phyloP scores from a whole-genome alignment of 2,113 vertebrate species.

The Calyptommatus sinebrachiatus region DNA sequence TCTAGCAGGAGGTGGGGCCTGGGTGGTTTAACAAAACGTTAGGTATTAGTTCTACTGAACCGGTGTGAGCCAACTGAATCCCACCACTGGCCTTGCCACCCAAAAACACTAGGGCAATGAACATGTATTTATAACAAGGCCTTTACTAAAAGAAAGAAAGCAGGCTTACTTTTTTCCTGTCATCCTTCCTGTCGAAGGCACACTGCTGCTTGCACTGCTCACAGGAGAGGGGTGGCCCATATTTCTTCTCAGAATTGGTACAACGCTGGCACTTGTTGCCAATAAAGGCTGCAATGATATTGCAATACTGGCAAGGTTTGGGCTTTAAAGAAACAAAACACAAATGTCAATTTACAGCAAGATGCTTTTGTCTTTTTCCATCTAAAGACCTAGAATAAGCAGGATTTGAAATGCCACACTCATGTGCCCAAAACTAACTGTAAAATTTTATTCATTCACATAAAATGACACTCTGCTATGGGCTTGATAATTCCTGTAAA shows the following conservation, averaged over 20 bases:
- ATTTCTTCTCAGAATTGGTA: conserved; percentile 80
- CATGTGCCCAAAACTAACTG: neutral
- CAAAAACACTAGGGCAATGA: too few species aligned
- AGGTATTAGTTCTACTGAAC: too few species aligned
- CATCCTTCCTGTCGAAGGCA: conserved; percentile 78
- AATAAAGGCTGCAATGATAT: conserved; percentile 79
- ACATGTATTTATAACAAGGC: too few species aligned
- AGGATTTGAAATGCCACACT: neutral
- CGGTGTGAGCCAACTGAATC: too few species aligned
- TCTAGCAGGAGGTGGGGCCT: too few species aligned
- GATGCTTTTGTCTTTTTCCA: neutral
- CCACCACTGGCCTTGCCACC: too few species aligned
- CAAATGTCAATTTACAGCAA: neutral
- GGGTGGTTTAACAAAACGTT: too few species aligned
- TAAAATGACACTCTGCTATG: neutral
- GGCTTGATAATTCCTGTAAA: neutral
- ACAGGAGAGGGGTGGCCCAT: conserved; percentile 74
- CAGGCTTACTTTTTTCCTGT: conserved; percentile 75
- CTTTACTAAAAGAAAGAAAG: too few species aligned
- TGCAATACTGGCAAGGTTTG: conserved; percentile 81
- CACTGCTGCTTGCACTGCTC: conserved; percentile 82
- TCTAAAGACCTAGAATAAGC: neutral
- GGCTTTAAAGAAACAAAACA: conserved; percentile 58
- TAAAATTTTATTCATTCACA: neutral
- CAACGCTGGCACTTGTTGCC: conserved; percentile 81